Conservation (phyloP, 1,140 invertebrate genomes). For the Drosophila bocki region DNA sequence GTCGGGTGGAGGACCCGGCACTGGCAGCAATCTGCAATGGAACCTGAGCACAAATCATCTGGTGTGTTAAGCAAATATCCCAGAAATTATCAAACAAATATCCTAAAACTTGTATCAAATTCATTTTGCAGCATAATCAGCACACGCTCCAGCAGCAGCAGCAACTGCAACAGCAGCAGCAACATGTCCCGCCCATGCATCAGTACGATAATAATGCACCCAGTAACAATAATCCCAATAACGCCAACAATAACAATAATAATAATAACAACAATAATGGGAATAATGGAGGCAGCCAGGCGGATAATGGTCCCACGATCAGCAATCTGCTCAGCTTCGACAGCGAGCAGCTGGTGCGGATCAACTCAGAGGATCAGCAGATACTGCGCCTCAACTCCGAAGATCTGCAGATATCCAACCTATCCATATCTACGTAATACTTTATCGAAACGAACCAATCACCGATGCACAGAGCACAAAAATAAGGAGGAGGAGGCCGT, state of each 20-base stretch:
- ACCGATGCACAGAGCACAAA: background rate
- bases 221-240: constrained; percentile 51
- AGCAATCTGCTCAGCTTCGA: constrained; percentile 85
- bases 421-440: constrained; percentile 83
- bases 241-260: constrained; percentile 50
- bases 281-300: constrained; percentile 40
- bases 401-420: constrained; percentile 83
- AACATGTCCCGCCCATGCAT: constrained; percentile 57
- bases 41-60: constrained; percentile 74
- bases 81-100: background rate
- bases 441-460: constrained; percentile 16
- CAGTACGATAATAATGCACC: constrained; percentile 55
- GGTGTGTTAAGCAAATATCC: constrained; percentile 38
- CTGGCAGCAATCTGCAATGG: constrained; percentile 69
- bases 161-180: constrained; percentile 41
- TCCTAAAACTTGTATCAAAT: background rate
- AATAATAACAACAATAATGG: constrained; percentile 43
- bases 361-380: constrained; percentile 86
- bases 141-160: constrained; percentile 61
- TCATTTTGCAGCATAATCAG: constrained; percentile 54
- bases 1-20: constrained; percentile 44
- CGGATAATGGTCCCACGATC: constrained; percentile 76
- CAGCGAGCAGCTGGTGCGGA: constrained; percentile 85
- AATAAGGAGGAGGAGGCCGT: background rate
- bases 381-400: constrained; percentile 85